Evolutionary conservation across 2,113 vertebrate genomes (phyloP), one percentile per base, ranked within the genome.

Genomic region (Eleginops maclovinus): DNA sequence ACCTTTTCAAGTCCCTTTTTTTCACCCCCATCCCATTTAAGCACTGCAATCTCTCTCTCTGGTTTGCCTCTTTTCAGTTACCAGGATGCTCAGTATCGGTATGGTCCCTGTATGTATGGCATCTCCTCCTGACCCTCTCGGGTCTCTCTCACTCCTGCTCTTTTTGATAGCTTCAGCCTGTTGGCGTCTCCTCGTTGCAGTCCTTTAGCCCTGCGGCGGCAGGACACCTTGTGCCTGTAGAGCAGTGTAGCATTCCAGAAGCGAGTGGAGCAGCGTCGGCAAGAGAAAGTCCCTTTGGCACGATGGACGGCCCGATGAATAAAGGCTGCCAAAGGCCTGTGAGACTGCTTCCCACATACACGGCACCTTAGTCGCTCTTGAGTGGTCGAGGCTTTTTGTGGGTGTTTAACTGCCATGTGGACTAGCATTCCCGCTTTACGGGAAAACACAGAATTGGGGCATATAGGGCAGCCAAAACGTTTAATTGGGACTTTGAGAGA

Each of bases 261-360:
- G 83, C 93, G 84, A 74, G 89, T 88, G 8, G 91, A 84, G 86
- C 95, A 95, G 81, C 86, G 90, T 54, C 82, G 87, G 82, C 95
- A 95, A 82, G 94, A 94, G 81, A 95, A 95, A 16, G 94, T 93
- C 87, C 94, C 94, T 84, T 85, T 93, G 81, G 92, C 85, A 36
- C 94, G 92, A 77, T 95, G 95, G 71, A 88, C 90, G 66, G 94
- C 93, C 84, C 95, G 92, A 80, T 98, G 97, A 60, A 95, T 95
- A 67, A 97, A 96, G 67, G 97, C 92, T 4, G 93, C 94, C 91
- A 97, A 81, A 81, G 96, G 95, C 68, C 94, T 94, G 86, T 96
- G 95, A 89, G 97, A 98, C 87, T 95, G 96, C 88, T 97, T 97
- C 77, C 97, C 97, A 73, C 97, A 98, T 1, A 96, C 97, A 15